Evolutionary conservation across 2,113 vertebrate species (phyloP).

Genomic region (Nestor notabilis): DNA sequence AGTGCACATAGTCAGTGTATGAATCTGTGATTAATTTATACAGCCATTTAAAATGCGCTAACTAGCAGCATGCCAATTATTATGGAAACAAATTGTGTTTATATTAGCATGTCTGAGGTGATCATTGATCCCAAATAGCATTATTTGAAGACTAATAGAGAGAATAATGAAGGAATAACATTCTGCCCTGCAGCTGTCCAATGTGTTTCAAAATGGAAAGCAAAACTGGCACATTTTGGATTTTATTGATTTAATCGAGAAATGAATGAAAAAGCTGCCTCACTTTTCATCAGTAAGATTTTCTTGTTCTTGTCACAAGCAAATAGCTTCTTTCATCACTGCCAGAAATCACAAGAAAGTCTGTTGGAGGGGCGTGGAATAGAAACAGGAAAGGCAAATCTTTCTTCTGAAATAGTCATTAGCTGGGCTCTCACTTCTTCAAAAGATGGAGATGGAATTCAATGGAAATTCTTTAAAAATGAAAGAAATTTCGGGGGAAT

Average conservation of each 20-base stretch:
- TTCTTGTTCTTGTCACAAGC: conserved; percentile 11
- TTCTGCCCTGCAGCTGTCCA: conserved; percentile 17
- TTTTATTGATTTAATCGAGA: conserved; percentile 18
- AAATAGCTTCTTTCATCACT: conserved; percentile 23
- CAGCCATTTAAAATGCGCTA: conserved; percentile 46
- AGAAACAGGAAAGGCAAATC: background rate
- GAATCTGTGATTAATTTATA: conserved; percentile 65
- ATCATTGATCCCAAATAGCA: conserved; percentile 37
- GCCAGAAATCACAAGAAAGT: background rate
- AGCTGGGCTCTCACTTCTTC: background rate
- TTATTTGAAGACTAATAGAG: conserved; percentile 11
- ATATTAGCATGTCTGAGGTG: conserved; percentile 47
- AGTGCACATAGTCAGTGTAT: background rate
- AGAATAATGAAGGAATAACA: conserved; percentile 32
- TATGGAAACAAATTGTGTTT: conserved; percentile 54
- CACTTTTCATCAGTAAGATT: background rate
- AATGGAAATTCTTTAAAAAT: background rate
- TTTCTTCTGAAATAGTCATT: background rate
- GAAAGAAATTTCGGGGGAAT: background rate
- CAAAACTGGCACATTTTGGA: conserved; percentile 12
- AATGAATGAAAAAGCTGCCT: conserved; percentile 21
- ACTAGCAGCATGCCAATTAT: conserved; percentile 53
- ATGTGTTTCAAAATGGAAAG: conserved; percentile 6
- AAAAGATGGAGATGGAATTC: background rate
- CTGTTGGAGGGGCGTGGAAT: background rate